Evolutionary conservation across 2,113 vertebrate genomes (phyloP), one percentile per base, ranked within the genome.

Genomic region (Pedionomus torquatus): DNA sequence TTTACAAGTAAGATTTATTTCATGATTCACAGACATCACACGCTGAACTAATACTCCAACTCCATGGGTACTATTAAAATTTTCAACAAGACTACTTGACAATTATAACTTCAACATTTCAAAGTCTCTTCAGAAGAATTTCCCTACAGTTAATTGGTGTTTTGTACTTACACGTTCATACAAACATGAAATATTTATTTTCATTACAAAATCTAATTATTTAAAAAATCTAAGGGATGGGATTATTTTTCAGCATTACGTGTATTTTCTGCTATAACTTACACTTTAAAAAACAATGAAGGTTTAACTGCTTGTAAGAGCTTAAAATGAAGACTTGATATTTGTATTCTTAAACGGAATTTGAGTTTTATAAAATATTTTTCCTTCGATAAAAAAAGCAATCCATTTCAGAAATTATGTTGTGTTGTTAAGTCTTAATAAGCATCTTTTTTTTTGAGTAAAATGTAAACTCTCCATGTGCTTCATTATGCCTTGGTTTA

Each of bases 401-500:
- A 64, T 7, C 2, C 17, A 37, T 82, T 88, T 93, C 77, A 94
- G 87, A 90, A 87, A 96, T 88, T 88, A 55, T 77, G 24, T 35
- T 94, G 87, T 83, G 21, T 69, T 76, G 5, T 79, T 94, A 46
- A 79, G 49, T 44, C 46, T 90, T 52, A 72, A 60, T 46, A 86
- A 82, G 55, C 43, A 71, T 54, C 5, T 41, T 46, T 46, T 52
- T 74, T 57, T 85, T 51, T 66, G 41, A 61, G 33, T 64, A 90
- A 95, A 91, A 93, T 44, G n/a, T 33, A 95, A 93, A 95, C 76
- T 92, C 95, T 79, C 74, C 25, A 58, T 86, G 97, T 90, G 37
- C 33, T 94, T 23, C 7, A 7, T 58, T 87, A 69, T 79, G 66
- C 43, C 49, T 75, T 35, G 7, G 71, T 91, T 97, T 91, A 93